Evolutionary conservation across 2,888 invertebrate genomes (phyloP).

Genomic region (Orthonychiurus folsomi): DNA sequence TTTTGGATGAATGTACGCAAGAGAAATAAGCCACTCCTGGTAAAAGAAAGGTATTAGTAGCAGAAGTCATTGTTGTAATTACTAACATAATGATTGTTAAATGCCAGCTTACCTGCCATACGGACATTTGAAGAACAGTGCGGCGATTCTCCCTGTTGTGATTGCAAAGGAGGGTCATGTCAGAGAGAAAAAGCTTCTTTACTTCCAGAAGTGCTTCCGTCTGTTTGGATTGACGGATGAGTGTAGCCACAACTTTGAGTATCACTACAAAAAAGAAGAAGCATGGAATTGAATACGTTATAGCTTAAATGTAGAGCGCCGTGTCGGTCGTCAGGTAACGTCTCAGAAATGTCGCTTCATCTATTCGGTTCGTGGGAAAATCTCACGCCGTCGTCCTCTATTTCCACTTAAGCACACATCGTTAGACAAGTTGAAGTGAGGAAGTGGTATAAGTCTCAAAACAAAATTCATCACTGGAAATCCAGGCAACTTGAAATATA

Average conservation of each 20-base stretch:
- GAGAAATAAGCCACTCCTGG: slow-evolving; percentile 93
- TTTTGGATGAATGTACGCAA: slow-evolving; percentile 96
- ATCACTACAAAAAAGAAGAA: slow-evolving; percentile 62
- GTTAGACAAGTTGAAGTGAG: background rate
- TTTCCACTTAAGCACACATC: background rate
- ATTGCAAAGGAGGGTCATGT: slow-evolving; percentile 95
- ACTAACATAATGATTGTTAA: background rate
- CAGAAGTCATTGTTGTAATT: background rate
- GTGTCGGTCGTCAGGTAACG: too few relatives aligned
- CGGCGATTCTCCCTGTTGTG: slow-evolving; percentile 94
- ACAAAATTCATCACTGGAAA: background rate
- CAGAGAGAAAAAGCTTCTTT: slow-evolving; percentile 91
- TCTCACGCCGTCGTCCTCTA: background rate
- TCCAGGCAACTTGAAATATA: too few relatives aligned
- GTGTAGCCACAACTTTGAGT: slow-evolving; percentile 93
- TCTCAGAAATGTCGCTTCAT: too few relatives aligned
- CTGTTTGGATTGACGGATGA: slow-evolving; percentile 93
- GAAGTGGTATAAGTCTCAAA: background rate
- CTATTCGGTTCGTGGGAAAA: background rate
- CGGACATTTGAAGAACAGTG: slow-evolving; percentile 98
- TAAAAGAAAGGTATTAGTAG: background rate
- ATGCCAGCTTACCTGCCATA: slow-evolving; percentile 83
- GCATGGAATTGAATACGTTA: background rate
- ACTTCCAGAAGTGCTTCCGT: slow-evolving; percentile 82
- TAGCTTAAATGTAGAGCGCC: background rate